phyloP scores from a whole-genome alignment of 2,113 vertebrate genomes.

The Clarias magur region DNA sequence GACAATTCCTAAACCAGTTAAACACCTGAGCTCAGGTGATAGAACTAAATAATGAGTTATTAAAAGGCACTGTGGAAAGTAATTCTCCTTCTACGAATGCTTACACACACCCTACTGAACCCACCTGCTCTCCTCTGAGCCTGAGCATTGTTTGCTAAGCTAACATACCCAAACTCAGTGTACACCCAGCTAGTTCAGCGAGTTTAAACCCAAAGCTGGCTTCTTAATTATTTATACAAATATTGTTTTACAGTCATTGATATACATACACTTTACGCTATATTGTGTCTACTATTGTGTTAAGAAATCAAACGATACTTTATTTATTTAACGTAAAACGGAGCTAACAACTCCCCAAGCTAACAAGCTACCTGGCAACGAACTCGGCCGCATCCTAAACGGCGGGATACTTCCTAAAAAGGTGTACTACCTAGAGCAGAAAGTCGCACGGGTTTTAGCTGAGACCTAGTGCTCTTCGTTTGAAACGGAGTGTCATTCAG shows the following conservation, averaged over 20 bases:
- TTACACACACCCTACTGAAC: background rate
- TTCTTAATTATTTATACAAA: background rate
- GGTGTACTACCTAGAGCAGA: background rate
- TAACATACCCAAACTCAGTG: background rate
- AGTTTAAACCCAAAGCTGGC: too few relatives aligned
- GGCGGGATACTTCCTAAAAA: background rate
- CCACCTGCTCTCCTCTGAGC: constrained; percentile 11
- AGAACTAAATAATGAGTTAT: background rate
- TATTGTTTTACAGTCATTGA: background rate
- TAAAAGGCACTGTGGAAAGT: background rate
- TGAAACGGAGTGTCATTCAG: background rate
- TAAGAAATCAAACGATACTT: background rate
- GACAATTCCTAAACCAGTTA: background rate
- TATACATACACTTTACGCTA: background rate
- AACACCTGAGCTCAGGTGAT: background rate
- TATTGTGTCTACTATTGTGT: background rate
- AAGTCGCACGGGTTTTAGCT: too few relatives aligned
- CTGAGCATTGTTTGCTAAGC: constrained; percentile 19
- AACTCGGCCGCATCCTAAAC: background rate
- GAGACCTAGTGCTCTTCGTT: background rate
- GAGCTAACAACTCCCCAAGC: background rate
- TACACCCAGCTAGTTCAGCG: background rate
- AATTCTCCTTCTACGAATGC: background rate
- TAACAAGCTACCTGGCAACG: constrained; percentile 7
- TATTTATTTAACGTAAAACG: background rate